Evolutionary conservation across 2,797 vertebrate species (phyloP).

Genomic region (Pangasius krempfi): DNA sequence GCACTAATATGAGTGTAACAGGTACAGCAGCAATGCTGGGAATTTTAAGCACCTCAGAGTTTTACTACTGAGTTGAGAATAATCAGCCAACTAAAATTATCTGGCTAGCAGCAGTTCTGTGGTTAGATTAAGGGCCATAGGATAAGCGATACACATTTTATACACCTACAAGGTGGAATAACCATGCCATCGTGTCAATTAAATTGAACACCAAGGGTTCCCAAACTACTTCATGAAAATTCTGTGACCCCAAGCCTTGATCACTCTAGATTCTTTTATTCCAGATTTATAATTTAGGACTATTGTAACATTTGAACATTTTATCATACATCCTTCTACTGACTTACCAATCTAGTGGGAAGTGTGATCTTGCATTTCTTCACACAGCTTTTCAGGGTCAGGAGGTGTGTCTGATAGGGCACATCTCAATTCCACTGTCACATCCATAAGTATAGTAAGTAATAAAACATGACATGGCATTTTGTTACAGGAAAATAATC

Average conservation of each 20-base stretch:
- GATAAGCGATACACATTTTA: not conserved
- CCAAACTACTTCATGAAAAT: not conserved
- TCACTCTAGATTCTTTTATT: not conserved
- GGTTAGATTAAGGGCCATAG: not conserved
- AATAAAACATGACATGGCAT: not conserved
- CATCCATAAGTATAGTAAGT: not conserved
- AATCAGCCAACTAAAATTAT: not conserved
- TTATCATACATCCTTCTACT: not conserved
- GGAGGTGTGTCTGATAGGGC: not conserved
- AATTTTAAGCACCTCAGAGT: not conserved
- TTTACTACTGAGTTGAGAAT: not conserved
- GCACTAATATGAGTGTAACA: conserved; percentile 7
- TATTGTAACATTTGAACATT: not conserved
- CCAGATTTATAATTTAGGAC: not conserved
- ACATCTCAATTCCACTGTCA: not conserved
- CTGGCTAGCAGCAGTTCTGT: not conserved
- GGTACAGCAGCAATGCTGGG: not conserved
- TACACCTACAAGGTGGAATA: not conserved
- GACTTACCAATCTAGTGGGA: not conserved
- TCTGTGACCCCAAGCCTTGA: not conserved
- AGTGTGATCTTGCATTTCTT: not conserved
- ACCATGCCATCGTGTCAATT: not conserved
- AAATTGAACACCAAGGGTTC: not conserved
- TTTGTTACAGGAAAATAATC: not conserved
- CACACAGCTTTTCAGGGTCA: not conserved